Conservation (phyloP, 2,888 invertebrate genomes). For the Nephrotoma flavescens region DNA sequence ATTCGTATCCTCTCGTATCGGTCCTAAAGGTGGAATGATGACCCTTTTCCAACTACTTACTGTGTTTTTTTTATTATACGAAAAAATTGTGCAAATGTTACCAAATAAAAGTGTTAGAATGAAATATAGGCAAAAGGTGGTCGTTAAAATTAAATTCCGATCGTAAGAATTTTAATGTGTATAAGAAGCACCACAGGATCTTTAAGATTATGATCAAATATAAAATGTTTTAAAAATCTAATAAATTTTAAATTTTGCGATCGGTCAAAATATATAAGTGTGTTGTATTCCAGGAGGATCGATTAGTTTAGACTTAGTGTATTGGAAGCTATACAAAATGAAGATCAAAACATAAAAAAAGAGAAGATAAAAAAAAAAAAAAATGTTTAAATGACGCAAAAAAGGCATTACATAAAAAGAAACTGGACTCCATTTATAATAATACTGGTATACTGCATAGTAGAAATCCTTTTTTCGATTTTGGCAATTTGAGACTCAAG, state of each 20-base stretch:
- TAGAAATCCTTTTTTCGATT: neutral
- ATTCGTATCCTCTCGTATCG: neutral
- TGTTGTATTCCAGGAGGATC: neutral
- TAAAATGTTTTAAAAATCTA: neutral
- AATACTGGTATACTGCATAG: neutral
- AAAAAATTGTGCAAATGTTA: neutral
- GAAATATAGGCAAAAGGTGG: neutral
- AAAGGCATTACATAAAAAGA: neutral
- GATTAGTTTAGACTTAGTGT: neutral
- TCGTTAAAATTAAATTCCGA: neutral
- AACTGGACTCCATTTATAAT: neutral
- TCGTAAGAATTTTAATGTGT: neutral
- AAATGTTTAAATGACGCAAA: neutral
- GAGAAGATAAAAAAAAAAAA: neutral
- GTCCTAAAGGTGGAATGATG: neutral
- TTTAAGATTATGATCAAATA: neutral
- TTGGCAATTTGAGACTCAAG: neutral
- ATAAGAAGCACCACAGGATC: neutral
- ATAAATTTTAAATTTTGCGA: neutral
- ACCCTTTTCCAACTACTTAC: neutral
- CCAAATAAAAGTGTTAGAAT: neutral
- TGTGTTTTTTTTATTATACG: neutral
- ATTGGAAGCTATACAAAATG: neutral
- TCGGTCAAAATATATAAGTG: neutral
- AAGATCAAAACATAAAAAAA: neutral